Base-by-base conservation (phyloP, 1,140 invertebrate species). In the Maniola jurtina region DNA sequence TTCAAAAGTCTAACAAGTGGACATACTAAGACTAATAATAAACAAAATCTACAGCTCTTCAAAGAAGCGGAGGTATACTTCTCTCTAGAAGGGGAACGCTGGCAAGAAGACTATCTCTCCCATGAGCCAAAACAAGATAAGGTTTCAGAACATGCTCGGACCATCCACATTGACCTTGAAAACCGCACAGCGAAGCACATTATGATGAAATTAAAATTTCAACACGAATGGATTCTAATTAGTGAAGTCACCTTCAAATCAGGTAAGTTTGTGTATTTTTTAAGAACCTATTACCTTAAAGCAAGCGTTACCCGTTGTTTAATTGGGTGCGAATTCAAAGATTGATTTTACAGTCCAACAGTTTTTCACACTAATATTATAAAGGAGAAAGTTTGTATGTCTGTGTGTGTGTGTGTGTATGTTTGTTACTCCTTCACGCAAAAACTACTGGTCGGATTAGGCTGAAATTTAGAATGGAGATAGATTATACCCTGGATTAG, bases 201-300 rank as follows among this genome's bases (percentile, higher is more conserved):
- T 50, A 96, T 95, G 83, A 72, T 98, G 40, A 94, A 95, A 79
- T 92, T 98, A 2, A 94, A 93, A 75, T 97, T 97, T 80, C 94
- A 95, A 45, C 92, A 95, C n/a, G 94, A 95, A 77, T 98, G 97
- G 97, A 94, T 98, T 59, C 92, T 98, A 54, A 94, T 98, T 68
- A 97, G 96, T 83, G 97, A 98, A 91, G 92, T 98, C 64, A 93
- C 93, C 5, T 96, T 96, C 73, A 93, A 95, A 71, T 95, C 95
- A n/a, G 91, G 95, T 95, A 91, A 93, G 92, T 91, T n/a, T 25
- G 34, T 16, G n/a, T 48, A 48, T 6, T 48, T n/a, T 48, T 48
- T 48, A 48, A 5, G 13, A 11, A 48, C 6, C 7, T 52, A 4
- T 52, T 16, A 16, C 7, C 4, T 25, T 6, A 5, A 45, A 45